Evolutionary conservation across 2,113 vertebrate species (phyloP), one percentile per base, ranked within the genome.

Genomic region (Typhlomys cinereus): DNA sequence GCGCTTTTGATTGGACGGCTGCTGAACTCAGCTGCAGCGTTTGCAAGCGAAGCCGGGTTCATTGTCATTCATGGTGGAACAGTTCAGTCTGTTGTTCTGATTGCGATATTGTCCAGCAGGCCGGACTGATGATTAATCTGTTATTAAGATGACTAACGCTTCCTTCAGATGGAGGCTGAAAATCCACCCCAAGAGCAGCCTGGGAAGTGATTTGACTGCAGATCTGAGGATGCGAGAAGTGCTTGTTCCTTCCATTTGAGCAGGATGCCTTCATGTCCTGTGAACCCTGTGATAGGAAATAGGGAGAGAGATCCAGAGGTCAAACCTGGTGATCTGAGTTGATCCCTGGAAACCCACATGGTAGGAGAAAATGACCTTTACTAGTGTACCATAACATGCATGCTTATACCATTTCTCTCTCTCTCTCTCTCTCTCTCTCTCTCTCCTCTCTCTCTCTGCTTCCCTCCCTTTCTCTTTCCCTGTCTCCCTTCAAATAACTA

Each of bases 41-140:
- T 15, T 85, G 76, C 44, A 27, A 64, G 93, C 31, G 18, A 59
- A 82, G 46, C 85, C 62, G 2, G 4, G 70, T 17, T 54, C 74
- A 0, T 61, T 59, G 61, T 69, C 64, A 0, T 88, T 93, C 87
- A 4, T 62, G 39, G 83, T 8, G 79, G 88, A 59, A 83, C 86
- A 20, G 39, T 61, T 31, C 62, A 1, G 71, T 78, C 74, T 7
- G n/a, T 44, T 82, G 88, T 88, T 93, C 54, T 94, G 94, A 94
- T 86, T 92, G 85, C 78, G 5, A 21, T 79, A 95, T 88, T 94
- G 96, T 97, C 86, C 95, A 44, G 64, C 64, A 13, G 88, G 57
- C 78, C 34, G 27, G 71, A 70, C 79, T 50, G 34, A 15, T 87
- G 92, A 92, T 92, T 80, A 79, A 88, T 86, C 41, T 67, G 1